Evolutionary conservation across 2,797 vertebrate species (phyloP), one percentile per base, ranked within the genome.

Genomic region (Otus scops): DNA sequence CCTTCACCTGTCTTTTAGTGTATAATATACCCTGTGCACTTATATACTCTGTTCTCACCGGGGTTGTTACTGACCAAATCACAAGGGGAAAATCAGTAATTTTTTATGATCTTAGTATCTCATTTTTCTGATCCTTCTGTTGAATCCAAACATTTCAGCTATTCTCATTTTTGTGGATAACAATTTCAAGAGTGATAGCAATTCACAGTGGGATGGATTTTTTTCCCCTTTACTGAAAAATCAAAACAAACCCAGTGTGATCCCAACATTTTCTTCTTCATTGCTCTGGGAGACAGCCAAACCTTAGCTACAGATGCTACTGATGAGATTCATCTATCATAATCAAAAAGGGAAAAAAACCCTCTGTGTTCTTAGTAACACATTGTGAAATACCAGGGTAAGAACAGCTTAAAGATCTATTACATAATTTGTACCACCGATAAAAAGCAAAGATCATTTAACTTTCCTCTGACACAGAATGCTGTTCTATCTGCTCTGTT

Each of bases 361-460:
- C 2, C 13, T 82, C 23, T 27, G 6, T 93, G 19, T 45, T 87
- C 69, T 68, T 88, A 95, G 18, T 64, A 83, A 85, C 8, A 41
- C 45, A 41, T 41, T 77, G 32, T 75, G 89, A 95, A 95, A 93
- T 70, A 48, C 8, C 47, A 56, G 65, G 53, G 91, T 70, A 94
- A 94, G 80, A 90, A n/a, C 10, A 79, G 43, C n/a, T 83, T 94
- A 85, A 92, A 90, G 48, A 81, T 59, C 39, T 91, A 41, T 95
- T 95, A 77, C 71, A 95, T 95, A 32, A 93, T 93, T 91, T 94
- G 39, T 64, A 87, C 63, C 78, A 91, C 14, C 10, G 50, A 73
- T 75, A 86, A 85, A 97, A 81, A 94, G 10, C 61, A 93, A 96
- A 92, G 50, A 74, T 18, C 47, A 67, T 89, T 96, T 93, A 93